A percentile compares a stretch with the other conserved stretches of the same genome.
These are phyloP conservation scores for Spicauda simplicius DNA, from an alignment of 2,888 invertebrate species.

Conservation along the genomic window DNA sequence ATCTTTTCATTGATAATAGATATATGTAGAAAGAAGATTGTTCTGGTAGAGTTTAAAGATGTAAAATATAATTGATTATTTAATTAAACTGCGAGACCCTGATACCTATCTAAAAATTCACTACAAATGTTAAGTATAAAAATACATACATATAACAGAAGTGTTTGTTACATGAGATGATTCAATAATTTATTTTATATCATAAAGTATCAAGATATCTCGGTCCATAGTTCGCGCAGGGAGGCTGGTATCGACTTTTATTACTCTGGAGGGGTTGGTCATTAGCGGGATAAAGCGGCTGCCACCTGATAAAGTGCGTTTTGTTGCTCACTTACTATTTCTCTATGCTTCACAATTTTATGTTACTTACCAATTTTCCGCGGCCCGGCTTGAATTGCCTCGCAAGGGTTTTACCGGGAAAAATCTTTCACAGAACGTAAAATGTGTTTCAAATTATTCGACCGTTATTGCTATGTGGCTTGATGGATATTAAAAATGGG, in stretches of 20 bases:
- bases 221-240: conserved; percentile 47
- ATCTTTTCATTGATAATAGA: no score
- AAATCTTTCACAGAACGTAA: background rate
- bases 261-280: conserved; percentile 82
- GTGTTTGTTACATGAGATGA: no score
- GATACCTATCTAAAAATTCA: no score
- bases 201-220: conserved; percentile 60
- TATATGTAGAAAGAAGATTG: no score
- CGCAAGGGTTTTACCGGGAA: background rate
- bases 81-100: no score
- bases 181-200: background rate
- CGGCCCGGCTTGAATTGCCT: conserved; percentile 6
- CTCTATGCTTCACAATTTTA: conserved; percentile 50
- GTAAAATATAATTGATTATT: no score
- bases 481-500: no score
- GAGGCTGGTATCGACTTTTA: conserved; percentile 82
- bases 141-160: no score
- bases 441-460: background rate
- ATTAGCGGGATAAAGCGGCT: conserved; percentile 83
- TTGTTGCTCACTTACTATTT: conserved; percentile 81
- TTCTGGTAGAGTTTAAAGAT: no score
- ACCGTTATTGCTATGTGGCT: background rate
- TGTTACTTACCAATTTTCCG: conserved; percentile 36
- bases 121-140: no score
- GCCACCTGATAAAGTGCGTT: conserved; percentile 85